Evolutionary conservation across 2,888 invertebrate species (phyloP), one percentile per base, ranked within the genome.

Genomic region (Deroplatys truncata): DNA sequence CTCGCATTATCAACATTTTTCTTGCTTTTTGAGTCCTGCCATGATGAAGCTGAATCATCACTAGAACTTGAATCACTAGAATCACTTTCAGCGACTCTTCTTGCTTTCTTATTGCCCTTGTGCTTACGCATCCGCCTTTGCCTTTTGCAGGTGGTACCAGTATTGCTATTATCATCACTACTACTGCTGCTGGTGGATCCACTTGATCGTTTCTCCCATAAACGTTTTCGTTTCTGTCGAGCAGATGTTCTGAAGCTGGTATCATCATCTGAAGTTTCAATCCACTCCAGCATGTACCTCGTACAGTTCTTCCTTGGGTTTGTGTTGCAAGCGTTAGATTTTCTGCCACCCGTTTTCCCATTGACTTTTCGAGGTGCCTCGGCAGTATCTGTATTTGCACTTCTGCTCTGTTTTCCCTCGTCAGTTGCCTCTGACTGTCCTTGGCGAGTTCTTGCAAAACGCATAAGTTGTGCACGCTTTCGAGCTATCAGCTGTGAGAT

Each of bases 401-500:
- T 31, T 31, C 20, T 85, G 25, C 20, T 49, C 1, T 86, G 31
- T 72, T 82, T 29, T 49, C 86, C 49, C 28, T 49, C 56, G 5
- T 72, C 56, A 7, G 56, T 20, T 35, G 90, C 88, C 56, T 84
- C 90, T 88, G n/a, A 90, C 89, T 10, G 90, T 16, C 88, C 90
- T n/a, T 89, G 87, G 88, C 92, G 93, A 92, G 49, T 84, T 9
- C 89, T 88, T 20, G 90, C 88, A 20, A 91, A 88, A 28, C 82
- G 92, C 90, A 84, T 90, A 84, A 89, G 85, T 84, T 91, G 90
- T 25, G 95, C 95, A 88, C 96, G 95, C 89, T 97, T 96, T 91
- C 96, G 96, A 5, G 96, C 96, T 89, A 97, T 97, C 87, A 97
- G 93, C 91, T 96, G 96, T 29, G 96, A 96, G 92, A 97, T 95